phyloP scores from a whole-genome alignment of 2,113 vertebrate species.

The Misgurnus anguillicaudatus region DNA sequence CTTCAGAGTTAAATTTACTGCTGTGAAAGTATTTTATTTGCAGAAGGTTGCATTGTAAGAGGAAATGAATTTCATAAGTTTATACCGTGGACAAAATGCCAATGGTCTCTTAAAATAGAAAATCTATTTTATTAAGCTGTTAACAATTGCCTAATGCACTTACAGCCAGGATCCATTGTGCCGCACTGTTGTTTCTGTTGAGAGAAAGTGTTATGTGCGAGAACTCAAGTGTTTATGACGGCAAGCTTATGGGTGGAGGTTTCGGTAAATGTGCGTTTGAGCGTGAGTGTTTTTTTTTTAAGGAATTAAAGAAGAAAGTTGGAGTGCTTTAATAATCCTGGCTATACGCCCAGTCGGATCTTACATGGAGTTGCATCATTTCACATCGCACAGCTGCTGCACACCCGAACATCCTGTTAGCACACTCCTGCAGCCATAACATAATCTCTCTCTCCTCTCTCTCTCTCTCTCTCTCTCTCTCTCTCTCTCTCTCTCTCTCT shows the following conservation, averaged over 20 bases:
- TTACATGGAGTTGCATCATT: slow-evolving; percentile 40
- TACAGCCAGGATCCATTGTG: not conserved
- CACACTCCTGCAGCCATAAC: not conserved
- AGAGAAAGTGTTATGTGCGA: not conserved
- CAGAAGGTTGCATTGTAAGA: not conserved
- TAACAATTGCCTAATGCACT: no score
- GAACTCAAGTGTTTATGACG: no score
- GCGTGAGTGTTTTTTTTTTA: not conserved
- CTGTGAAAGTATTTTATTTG: not conserved
- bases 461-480: not conserved
- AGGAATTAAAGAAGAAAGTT: not conserved
- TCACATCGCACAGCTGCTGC: slow-evolving; percentile 28
- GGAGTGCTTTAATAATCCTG: not conserved
- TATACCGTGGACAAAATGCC: not conserved
- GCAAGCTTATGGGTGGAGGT: not conserved
- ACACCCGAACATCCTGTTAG: slow-evolving; percentile 25
- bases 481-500: no score
- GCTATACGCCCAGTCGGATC: slow-evolving; percentile 4
- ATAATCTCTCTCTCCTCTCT: not conserved
- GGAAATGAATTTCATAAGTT: slow-evolving; percentile 15
- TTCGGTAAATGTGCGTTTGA: not conserved
- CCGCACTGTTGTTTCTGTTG: not conserved
- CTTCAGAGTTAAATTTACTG: not conserved
- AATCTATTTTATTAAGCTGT: not conserved
- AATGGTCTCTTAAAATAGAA: not conserved